Percentiles rank a stretch among this genome's conserved stretches.
phyloP scores from a whole-genome alignment of 1,140 invertebrate species.

The Scylla paramamosain region DNA sequence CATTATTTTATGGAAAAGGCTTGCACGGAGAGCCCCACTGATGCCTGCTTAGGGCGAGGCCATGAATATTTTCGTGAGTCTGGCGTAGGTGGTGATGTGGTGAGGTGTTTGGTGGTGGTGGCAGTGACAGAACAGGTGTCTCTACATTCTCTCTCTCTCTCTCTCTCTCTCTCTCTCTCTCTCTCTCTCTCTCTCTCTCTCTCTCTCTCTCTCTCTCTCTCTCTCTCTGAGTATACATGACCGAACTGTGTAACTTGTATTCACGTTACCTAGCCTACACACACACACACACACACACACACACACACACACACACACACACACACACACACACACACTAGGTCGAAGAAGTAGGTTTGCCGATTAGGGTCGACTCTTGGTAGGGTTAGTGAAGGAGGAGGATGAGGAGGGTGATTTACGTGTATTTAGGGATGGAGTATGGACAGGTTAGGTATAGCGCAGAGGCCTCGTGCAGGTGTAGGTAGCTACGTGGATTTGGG shows the following conservation, averaged over 20 bases:
- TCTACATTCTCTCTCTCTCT: not conserved
- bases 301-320: too few species aligned
- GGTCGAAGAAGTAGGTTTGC: not conserved
- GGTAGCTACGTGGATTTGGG: not conserved
- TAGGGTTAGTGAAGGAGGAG: too few species aligned
- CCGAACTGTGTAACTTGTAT: not conserved
- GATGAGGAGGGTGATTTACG: too few species aligned
- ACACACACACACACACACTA: not conserved
- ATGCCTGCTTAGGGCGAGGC: not conserved
- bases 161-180: not conserved
- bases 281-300: not conserved
- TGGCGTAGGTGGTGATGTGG: not conserved
- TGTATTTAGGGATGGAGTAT: not conserved
- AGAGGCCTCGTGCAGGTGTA: not conserved
- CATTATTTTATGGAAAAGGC: constrained; percentile 33
- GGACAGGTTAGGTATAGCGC: not conserved
- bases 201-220: constrained; percentile 28
- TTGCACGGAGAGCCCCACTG: not conserved
- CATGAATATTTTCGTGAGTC: not conserved
- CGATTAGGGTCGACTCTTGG: not conserved
- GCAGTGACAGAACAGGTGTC: not conserved
- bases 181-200: constrained; percentile 32
- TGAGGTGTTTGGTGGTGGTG: constrained; percentile 1
- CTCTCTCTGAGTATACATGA: not conserved
- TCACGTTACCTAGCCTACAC: not conserved